A percentile compares a stretch with the other conserved stretches of the same genome.
Conservation (phyloP, 1,140 invertebrate genomes). For the Procambarus clarkii region DNA sequence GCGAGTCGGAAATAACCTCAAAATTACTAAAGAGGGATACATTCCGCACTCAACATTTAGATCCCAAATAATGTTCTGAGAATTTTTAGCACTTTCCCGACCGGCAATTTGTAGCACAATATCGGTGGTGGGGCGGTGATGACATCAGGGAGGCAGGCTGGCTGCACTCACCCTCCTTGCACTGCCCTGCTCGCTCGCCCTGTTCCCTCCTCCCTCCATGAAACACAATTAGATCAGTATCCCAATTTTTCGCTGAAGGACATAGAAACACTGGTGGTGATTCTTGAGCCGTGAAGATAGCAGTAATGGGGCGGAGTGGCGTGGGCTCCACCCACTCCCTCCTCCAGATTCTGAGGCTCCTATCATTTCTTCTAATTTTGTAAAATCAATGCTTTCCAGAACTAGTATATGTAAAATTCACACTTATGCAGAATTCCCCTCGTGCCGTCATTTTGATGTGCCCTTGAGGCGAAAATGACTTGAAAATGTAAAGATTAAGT, state of each 20-base stretch:
- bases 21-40: background rate
- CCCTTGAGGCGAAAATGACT: background rate
- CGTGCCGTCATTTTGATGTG: no score
- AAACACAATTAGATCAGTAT: constrained; percentile 57
- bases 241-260: constrained; percentile 34
- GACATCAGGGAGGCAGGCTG: background rate
- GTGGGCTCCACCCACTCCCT: no score
- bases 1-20: background rate
- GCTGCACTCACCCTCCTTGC: background rate
- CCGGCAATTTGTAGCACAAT: background rate
- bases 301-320: background rate
- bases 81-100: background rate
- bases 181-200: background rate
- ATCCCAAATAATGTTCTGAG: background rate
- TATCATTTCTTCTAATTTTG: no score
- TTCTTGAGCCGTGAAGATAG: constrained; percentile 48
- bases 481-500: background rate
- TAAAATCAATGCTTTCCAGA: no score
- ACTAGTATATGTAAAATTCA: no score
- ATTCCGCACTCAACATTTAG: background rate
- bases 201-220: constrained; percentile 16
- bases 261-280: constrained; percentile 42
- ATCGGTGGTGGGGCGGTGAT: background rate
- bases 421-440: no score
- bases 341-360: no score